Conservation (phyloP, 2,113 vertebrate genomes). For the Candoia aspera region DNA sequence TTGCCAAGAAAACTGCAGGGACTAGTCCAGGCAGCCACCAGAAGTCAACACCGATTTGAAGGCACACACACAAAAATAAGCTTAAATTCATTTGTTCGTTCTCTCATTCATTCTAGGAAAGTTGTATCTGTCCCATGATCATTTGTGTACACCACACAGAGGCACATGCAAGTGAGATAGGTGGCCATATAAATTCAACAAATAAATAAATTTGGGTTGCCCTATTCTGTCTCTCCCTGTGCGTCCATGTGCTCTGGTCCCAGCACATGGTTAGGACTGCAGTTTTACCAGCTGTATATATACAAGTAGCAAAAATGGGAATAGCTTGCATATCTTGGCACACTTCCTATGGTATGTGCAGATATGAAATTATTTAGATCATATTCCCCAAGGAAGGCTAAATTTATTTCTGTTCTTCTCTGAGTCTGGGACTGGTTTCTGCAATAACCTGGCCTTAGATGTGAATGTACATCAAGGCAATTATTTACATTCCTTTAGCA, state of each 20-base stretch:
- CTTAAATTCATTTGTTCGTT: background rate
- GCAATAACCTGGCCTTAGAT: background rate
- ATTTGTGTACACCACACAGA: too few species aligned
- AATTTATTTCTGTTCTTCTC: background rate
- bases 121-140: background rate
- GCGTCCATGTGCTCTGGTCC: too few species aligned
- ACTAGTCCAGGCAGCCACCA: background rate
- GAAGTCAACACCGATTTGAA: background rate
- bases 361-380: background rate
- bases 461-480: background rate
- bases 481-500: constrained; percentile 28
- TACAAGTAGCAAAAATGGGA: background rate
- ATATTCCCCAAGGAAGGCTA: background rate
- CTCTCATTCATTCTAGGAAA: background rate
- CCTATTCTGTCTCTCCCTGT: background rate
- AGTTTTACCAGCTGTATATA: background rate
- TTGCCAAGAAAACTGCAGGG: background rate
- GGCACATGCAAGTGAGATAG: background rate
- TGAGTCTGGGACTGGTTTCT: background rate
- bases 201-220: background rate
- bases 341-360: background rate
- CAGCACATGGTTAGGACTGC: background rate
- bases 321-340: background rate
- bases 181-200: background rate
- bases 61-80: background rate